Percentiles rank a stretch among this genome's conserved stretches.
phyloP scores from a whole-genome alignment of 2,888 invertebrate genomes.

The Palloptera scutellata region DNA sequence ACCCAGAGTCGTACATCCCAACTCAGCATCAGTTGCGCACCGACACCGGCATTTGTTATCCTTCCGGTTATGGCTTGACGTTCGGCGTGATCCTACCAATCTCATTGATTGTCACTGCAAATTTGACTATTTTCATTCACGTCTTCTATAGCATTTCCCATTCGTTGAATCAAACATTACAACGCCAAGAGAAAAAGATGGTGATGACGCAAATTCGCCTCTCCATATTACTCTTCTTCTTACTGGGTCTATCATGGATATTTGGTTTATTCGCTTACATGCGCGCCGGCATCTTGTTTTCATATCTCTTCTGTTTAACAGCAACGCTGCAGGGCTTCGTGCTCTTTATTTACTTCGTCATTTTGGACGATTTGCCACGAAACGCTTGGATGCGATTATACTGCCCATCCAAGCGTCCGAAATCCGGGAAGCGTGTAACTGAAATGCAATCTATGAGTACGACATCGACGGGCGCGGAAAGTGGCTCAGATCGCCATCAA shows the following conservation, averaged over 20 bases:
- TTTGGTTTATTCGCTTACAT: conserved; percentile 70
- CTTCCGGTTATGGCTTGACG: conserved; percentile 66
- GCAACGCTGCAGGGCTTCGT: conserved; percentile 72
- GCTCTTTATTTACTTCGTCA: conserved; percentile 70
- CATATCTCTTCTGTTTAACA: conserved; percentile 72
- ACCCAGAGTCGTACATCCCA: conserved; percentile 66
- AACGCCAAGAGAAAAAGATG: conserved; percentile 46
- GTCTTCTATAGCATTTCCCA: conserved; percentile 64
- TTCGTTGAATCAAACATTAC: conserved; percentile 62
- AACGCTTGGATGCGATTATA: conserved; percentile 62
- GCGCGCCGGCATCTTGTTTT: conserved; percentile 66
- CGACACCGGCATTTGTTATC: conserved; percentile 67
- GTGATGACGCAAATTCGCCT: conserved; percentile 67
- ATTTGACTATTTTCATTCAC: conserved; percentile 67
- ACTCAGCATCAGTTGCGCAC: conserved; percentile 40
- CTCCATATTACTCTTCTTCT: conserved; percentile 69
- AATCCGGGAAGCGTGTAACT: conserved; percentile 31
- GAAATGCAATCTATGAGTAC: conserved; percentile 43
- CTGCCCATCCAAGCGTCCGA: conserved; percentile 21
- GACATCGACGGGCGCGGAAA: conserved; percentile 31
- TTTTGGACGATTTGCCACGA: conserved; percentile 68
- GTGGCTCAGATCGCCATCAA: not conserved
- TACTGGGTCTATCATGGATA: conserved; percentile 71
- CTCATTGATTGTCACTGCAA: conserved; percentile 66
- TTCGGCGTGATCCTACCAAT: conserved; percentile 68